Percentiles rank a stretch among this genome's conserved stretches.
phyloP scores from a whole-genome alignment of 2,113 vertebrate genomes.

The Hippolais icterina region DNA sequence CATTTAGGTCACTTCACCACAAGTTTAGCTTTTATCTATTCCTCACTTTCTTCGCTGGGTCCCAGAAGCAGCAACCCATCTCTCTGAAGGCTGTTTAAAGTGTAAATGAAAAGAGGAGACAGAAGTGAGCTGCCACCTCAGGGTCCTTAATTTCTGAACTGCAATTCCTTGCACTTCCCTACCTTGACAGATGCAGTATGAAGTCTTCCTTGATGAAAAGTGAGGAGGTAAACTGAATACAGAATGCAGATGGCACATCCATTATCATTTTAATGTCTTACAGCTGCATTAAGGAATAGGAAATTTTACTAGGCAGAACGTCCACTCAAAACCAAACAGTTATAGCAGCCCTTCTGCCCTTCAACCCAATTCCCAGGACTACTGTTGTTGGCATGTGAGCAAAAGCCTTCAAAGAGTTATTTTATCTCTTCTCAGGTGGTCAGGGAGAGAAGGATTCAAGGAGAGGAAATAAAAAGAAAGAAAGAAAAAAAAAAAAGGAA shows the following conservation, averaged over 20 bases:
- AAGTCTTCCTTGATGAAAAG: constrained; percentile 68
- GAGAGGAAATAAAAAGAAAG: neutral
- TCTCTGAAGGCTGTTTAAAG: constrained; percentile 69
- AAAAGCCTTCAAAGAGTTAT: neutral
- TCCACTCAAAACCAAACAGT: neutral
- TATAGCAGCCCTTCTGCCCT: neutral
- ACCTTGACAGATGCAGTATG: constrained; percentile 64
- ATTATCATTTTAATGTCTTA: constrained; percentile 72
- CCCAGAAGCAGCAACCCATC: constrained; percentile 42
- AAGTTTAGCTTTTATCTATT: constrained; percentile 68
- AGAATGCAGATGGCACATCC: constrained; percentile 48
- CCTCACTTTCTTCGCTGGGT: constrained; percentile 45
- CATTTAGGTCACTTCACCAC: constrained; percentile 44
- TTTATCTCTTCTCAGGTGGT: neutral
- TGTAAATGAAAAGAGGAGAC: constrained; percentile 69
- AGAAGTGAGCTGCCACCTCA: constrained; percentile 64
- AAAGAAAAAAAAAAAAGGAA: too few relatives aligned
- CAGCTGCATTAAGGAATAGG: constrained; percentile 33
- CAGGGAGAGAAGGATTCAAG: neutral
- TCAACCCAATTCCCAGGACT: neutral
- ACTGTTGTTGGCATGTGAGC: neutral
- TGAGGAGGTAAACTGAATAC: constrained; percentile 56
- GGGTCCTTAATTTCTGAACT: constrained; percentile 73
- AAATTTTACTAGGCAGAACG: neutral
- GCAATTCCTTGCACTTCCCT: constrained; percentile 67